A percentile compares a stretch with the other conserved stretches of the same genome.
Conservation (phyloP, 2,888 invertebrate species). For the Linnaemya vulpina region DNA sequence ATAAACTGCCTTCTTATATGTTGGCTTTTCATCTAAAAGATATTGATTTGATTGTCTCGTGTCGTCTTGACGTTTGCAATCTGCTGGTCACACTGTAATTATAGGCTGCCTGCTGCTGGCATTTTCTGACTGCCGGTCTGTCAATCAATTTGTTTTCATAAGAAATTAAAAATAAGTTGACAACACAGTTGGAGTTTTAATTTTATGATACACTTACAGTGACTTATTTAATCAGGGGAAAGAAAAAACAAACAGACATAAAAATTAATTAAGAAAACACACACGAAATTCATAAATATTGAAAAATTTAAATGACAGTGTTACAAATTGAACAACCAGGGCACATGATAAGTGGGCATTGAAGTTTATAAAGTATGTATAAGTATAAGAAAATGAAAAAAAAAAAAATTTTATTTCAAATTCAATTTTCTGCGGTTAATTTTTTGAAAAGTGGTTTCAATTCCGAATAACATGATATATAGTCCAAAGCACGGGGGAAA, state of each 20-base stretch:
- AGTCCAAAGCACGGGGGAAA: too few relatives aligned
- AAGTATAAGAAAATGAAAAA: background rate
- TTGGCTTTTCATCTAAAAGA: slow-evolving; percentile 11
- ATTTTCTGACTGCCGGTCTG: slow-evolving; percentile 44
- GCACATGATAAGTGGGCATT: slow-evolving; percentile 7
- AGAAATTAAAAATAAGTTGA: slow-evolving; percentile 63
- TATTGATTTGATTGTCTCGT: slow-evolving; percentile 4
- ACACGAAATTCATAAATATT: slow-evolving; percentile 24
- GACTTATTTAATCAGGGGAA: slow-evolving; percentile 48
- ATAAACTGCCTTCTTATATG: slow-evolving; percentile 2
- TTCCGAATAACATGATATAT: too few relatives aligned
- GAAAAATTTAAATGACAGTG: slow-evolving; percentile 38
- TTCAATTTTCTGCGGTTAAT: too few relatives aligned
- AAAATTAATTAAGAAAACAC: slow-evolving; percentile 53
- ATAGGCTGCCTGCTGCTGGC: slow-evolving; percentile 44
- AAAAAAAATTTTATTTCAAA: background rate
- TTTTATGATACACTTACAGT: slow-evolving; percentile 55
- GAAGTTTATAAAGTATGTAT: background rate
- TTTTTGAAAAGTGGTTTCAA: too few relatives aligned
- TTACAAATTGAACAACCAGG: slow-evolving; percentile 48
- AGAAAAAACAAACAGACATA: slow-evolving; percentile 1
- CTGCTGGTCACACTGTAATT: slow-evolving; percentile 48
- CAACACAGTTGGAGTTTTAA: slow-evolving; percentile 65
- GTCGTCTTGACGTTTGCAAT: slow-evolving; percentile 25
- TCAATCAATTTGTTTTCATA: slow-evolving; percentile 68